phyloP scores from a whole-genome alignment of 2,797 vertebrate species.

The Taenioides sp. region DNA sequence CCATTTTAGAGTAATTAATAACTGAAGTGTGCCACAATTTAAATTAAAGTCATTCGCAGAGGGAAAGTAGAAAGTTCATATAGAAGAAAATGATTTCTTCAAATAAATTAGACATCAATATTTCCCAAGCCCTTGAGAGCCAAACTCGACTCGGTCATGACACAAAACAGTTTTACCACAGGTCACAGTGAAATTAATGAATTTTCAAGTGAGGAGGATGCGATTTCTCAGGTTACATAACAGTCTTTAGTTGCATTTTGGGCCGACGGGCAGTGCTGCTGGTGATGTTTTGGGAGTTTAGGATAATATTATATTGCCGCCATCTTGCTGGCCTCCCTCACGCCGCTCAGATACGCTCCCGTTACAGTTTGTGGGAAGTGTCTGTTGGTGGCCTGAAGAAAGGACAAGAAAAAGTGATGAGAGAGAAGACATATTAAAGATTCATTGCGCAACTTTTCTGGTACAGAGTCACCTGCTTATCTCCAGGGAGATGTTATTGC shows the following conservation, averaged over 20 bases:
- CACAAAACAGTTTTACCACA: neutral
- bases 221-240: constrained; percentile 1
- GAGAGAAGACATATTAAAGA: neutral
- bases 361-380: constrained; percentile 98
- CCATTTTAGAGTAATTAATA: constrained; percentile 16
- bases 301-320: constrained; percentile 70
- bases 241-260: constrained; percentile 11
- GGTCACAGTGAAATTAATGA: constrained; percentile 29
- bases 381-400: constrained; percentile 89
- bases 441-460: too few species aligned
- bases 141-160: constrained; percentile 14
- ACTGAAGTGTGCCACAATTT: constrained; percentile 24
- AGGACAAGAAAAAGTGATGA: neutral
- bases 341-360: constrained; percentile 94
- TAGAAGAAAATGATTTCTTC: constrained; percentile 12
- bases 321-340: constrained; percentile 98
- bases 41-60: constrained; percentile 20
- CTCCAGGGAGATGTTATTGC: too few species aligned
- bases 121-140: constrained; percentile 15
- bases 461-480: too few species aligned
- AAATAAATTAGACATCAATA: constrained; percentile 42
- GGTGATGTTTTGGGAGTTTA: constrained; percentile 5
- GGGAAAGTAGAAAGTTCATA: neutral
- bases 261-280: neutral
- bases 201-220: constrained; percentile 25